Evolutionary conservation across 2,797 vertebrate species (phyloP), one percentile per base, ranked within the genome.

Genomic region (Poecilia picta): DNA sequence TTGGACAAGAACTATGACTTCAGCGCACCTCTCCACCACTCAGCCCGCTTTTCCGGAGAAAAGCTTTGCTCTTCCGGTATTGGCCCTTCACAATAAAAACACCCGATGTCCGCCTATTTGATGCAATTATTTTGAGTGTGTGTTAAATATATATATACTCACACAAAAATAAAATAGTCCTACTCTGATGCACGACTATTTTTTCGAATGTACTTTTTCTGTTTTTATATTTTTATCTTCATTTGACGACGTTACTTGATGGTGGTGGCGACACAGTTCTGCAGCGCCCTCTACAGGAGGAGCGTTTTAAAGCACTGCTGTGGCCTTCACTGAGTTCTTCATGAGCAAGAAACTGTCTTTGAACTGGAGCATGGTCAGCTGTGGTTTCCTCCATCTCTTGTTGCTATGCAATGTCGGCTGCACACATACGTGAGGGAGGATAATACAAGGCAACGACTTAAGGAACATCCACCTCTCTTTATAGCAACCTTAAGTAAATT

Each of bases 41-140:
- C 11, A 13, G 31, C 20, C 20, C 72, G 49, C 64, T 10, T 55
- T 3, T 79, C 73, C 66, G 73, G 59, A 53, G 49, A 41, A 20
- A 49, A 1, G 13, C 12, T 1, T 0, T 0, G 3, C 47, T 5
- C 41, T 62, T 87, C 86, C 85, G 83, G n/a, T 2, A 39, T 2
- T 13, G 1, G 3, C n/a, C 39, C 39, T 75, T 81, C 83, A 83
- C 6, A 80, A 77, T 83, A 77, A 88, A 78, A 76, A 53, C 66
- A 11, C 8, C 51, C 6, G 51, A 25, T 23, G 45, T 13, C 2
- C 11, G 11, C 45, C 3, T 45, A 46, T 15, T 15, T 45, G 11
- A 45, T 45, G 11, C 10, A 11, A 12, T 4, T 46, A 43, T 43
- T 43, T 43, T 43, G 41, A 1, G 1, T 8, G 1, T 43, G 1